Conservation (phyloP, 2,888 invertebrate genomes). For the Axea sp. region DNA sequence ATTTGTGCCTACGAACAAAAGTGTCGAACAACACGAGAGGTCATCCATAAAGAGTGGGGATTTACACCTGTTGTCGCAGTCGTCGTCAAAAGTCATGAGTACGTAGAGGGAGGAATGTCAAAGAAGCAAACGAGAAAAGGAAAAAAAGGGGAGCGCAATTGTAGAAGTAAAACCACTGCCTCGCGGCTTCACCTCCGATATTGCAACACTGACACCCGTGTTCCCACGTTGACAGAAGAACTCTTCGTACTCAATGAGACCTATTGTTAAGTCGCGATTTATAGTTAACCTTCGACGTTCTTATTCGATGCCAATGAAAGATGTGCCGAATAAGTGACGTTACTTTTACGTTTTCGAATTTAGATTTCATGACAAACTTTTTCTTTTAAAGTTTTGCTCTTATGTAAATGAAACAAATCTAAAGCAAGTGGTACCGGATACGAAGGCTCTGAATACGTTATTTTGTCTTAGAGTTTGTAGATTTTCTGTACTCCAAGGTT, state of each 20-base stretch:
- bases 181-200: constrained; percentile 58
- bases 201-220: constrained; percentile 67
- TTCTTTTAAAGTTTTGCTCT: no score
- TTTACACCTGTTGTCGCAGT: constrained; percentile 69
- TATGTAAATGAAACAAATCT: no score
- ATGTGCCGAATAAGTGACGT: constrained; percentile 31
- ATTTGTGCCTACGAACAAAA: constrained; percentile 76
- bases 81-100: constrained; percentile 38
- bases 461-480: no score
- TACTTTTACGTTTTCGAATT: no score
- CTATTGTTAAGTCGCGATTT: constrained; percentile 67
- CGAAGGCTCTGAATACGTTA: no score
- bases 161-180: constrained; percentile 59
- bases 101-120: constrained; percentile 54
- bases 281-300: constrained; percentile 58
- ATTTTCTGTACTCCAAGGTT: no score
- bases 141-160: constrained; percentile 62
- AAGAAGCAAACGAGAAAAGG: constrained; percentile 48
- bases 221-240: constrained; percentile 72
- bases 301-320: constrained; percentile 30
- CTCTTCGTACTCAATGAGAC: constrained; percentile 67
- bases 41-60: constrained; percentile 74
- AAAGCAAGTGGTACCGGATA: no score
- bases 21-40: constrained; percentile 77
- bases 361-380: no score